Conservation (phyloP, 2,113 vertebrate species). For the Anoura caudifer region DNA sequence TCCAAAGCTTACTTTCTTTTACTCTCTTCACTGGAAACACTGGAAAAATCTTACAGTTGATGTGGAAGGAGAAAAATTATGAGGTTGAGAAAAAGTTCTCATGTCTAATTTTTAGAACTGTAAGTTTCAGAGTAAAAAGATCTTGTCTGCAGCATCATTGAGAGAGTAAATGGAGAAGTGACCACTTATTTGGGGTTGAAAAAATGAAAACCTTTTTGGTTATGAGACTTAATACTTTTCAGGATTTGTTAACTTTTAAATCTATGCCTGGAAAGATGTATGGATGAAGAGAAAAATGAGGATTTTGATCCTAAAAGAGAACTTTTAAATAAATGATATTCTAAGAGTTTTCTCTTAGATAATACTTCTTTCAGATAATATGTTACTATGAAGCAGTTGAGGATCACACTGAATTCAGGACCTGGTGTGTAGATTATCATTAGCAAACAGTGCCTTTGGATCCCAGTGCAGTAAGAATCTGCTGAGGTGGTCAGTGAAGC, state of each 20-base stretch:
- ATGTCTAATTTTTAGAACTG: not conserved
- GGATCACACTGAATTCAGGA: not conserved
- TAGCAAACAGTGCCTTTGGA: not conserved
- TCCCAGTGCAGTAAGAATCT: not conserved
- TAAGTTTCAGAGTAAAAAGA: not conserved
- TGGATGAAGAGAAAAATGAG: not conserved
- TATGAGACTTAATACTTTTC: not conserved
- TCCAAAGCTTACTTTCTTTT: not conserved
- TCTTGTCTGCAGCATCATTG: not conserved
- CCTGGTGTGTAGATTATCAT: not conserved
- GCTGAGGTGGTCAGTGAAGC: not conserved
- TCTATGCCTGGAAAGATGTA: not conserved
- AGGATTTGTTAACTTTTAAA: not conserved
- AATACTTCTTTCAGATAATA: no score
- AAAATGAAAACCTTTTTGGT: not conserved
- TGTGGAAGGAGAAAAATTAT: not conserved
- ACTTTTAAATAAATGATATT: conserved; percentile 1
- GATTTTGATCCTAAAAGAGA: not conserved
- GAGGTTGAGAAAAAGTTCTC: not conserved
- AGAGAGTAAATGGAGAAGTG: not conserved
- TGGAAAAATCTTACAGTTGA: not conserved
- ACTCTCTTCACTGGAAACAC: not conserved
- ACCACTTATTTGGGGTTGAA: not conserved
- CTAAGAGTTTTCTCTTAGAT: not conserved
- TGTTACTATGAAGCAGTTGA: not conserved